Conservation (phyloP, 2,113 vertebrate species). For the Acrocephalus kingi region DNA sequence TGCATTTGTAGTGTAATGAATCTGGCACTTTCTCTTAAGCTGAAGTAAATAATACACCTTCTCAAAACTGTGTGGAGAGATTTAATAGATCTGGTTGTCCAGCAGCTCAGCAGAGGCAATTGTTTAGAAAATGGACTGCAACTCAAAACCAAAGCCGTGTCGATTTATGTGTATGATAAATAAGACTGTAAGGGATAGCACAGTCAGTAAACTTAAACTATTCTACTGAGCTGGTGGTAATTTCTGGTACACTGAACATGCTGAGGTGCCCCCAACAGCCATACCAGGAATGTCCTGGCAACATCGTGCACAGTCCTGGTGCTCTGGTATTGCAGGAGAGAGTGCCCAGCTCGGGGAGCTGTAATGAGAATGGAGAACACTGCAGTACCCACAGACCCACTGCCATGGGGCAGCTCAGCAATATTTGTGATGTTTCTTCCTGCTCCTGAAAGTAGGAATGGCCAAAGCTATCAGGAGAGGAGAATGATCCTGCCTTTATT, state of each 20-base stretch:
- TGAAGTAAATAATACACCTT: not conserved
- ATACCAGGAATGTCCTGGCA: not conserved
- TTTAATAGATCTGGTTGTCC: not conserved
- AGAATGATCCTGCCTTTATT: fast-evolving
- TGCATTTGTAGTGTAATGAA: not conserved
- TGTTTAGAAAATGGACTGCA: not conserved
- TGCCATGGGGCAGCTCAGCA: not conserved
- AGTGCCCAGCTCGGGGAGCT: not conserved
- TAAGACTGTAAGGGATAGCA: not conserved
- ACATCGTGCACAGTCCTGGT: fast-evolving
- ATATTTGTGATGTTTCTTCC: not conserved
- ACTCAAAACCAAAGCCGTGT: not conserved
- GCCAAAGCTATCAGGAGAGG: not conserved
- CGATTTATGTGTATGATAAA: not conserved
- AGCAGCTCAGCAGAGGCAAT: not conserved
- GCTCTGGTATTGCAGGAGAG: not conserved
- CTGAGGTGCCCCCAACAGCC: not conserved
- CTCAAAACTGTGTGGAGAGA: not conserved
- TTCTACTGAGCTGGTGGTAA: not conserved
- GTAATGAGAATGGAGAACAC: not conserved
- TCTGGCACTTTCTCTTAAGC: not conserved
- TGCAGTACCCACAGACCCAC: not conserved
- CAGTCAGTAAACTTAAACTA: not conserved
- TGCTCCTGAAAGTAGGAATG: not conserved
- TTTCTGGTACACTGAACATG: not conserved